Conservation (phyloP, 2,888 invertebrate species). For the Rosalia funebris region DNA sequence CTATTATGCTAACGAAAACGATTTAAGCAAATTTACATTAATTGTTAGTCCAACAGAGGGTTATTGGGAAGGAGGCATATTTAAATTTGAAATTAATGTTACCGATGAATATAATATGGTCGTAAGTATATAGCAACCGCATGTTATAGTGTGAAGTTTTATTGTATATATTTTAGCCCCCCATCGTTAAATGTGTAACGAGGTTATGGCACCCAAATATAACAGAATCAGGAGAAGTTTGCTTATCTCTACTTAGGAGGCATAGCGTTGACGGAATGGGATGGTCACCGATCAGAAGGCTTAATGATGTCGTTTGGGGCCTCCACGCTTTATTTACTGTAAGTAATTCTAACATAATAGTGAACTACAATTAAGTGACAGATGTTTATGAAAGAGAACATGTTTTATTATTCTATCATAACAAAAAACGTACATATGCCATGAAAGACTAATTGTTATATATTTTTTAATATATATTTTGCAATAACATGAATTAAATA, state of each 20-base stretch:
- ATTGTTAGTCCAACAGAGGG: conserved; percentile 87
- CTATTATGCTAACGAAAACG: conserved; percentile 83
- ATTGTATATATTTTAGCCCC: conserved; percentile 75
- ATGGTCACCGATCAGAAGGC: conserved; percentile 91
- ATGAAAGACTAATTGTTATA: too few species aligned
- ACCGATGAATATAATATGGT: conserved; percentile 97
- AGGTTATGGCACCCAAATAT: conserved; percentile 97
- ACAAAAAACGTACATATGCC: too few species aligned
- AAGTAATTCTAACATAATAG: conserved; percentile 59
- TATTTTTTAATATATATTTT: too few species aligned
- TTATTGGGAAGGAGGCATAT: conserved; percentile 86
- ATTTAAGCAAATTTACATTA: conserved; percentile 82
- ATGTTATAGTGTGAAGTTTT: background rate
- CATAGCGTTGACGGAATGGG: conserved; percentile 91
- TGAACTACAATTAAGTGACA: too few species aligned
- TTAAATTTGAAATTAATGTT: conserved; percentile 85
- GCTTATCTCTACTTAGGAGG: conserved; percentile 87
- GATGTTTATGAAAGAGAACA: too few species aligned
- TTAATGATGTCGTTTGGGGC: conserved; percentile 95
- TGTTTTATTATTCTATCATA: too few species aligned
- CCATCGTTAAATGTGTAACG: conserved; percentile 90
- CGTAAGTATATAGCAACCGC: conserved; percentile 70
- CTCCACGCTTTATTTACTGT: conserved; percentile 92
- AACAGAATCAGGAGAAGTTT: conserved; percentile 88
- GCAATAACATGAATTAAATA: too few species aligned